These are phyloP conservation scores for Platycnemis pennipes DNA, from an alignment of 2,888 invertebrate genomes.

Conservation along the genomic window DNA sequence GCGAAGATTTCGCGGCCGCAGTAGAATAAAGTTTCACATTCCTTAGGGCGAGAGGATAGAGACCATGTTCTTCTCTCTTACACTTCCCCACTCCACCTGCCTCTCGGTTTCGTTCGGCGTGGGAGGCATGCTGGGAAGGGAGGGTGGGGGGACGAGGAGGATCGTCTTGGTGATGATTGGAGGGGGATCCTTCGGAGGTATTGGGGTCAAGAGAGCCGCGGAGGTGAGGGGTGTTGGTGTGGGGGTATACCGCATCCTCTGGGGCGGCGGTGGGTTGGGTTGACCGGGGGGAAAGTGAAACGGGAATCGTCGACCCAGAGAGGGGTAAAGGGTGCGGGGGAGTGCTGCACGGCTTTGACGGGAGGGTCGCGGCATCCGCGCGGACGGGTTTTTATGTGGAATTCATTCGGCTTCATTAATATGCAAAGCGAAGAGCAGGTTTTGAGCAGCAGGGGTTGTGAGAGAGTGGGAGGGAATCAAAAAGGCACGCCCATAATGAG, in stretches of 20 bases:
- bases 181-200: constrained; percentile 33
- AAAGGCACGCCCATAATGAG: constrained; percentile 11
- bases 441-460: not conserved
- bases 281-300: constrained; percentile 23
- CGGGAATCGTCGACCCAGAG: not conserved
- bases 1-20: not conserved
- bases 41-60: not conserved
- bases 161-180: not conserved
- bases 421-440: not conserved
- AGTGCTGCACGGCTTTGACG: not conserved
- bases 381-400: not conserved
- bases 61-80: not conserved
- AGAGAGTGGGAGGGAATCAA: not conserved
- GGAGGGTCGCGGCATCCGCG: not conserved
- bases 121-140: constrained; percentile 7
- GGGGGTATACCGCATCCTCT: not conserved
- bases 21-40: constrained; percentile 12
- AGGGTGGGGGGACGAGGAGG: not conserved
- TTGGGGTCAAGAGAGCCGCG: constrained; percentile 49
- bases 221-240: not conserved
- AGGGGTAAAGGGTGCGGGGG: constrained; percentile 1
- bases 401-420: not conserved
- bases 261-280: not conserved
- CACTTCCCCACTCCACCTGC: not conserved
- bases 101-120: not conserved